Conservation (phyloP, 1,140 invertebrate genomes). For the Zaprionus taronus region DNA sequence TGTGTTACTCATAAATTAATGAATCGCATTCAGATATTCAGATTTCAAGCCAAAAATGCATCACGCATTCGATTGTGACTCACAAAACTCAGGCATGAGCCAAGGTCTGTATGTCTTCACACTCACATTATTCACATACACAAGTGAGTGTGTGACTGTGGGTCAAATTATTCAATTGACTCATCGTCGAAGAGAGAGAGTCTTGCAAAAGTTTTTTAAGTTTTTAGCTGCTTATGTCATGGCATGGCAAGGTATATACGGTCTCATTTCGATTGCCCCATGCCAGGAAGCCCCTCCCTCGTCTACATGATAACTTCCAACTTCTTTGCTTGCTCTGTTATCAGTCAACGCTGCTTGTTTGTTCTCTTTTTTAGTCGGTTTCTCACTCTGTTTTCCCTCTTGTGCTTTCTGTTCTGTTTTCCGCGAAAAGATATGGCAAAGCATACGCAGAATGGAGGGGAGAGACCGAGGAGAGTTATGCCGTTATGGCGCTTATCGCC, state of each 20-base stretch:
- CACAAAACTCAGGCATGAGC: slow-evolving; percentile 18
- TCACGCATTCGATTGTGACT: slow-evolving; percentile 36
- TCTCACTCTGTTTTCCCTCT: slow-evolving; percentile 16
- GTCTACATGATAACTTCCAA: neutral
- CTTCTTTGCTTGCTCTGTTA: slow-evolving; percentile 11
- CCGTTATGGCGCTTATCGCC: slow-evolving; percentile 53
- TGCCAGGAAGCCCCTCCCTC: neutral
- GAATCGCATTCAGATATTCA: slow-evolving; percentile 26
- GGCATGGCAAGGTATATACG: slow-evolving; percentile 8
- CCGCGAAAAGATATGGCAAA: slow-evolving; percentile 50
- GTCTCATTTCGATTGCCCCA: neutral
- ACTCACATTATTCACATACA: slow-evolving; percentile 5
- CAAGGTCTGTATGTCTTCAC: slow-evolving; percentile 18
- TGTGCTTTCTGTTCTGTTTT: slow-evolving; percentile 41
- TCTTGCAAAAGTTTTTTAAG: slow-evolving; percentile 38
- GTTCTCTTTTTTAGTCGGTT: slow-evolving; percentile 14
- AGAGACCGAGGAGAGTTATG: neutral
- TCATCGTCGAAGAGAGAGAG: slow-evolving; percentile 49
- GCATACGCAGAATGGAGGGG: neutral
- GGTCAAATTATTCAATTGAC: slow-evolving; percentile 59
- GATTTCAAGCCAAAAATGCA: slow-evolving; percentile 30
- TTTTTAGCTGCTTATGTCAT: slow-evolving; percentile 69
- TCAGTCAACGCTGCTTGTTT: slow-evolving; percentile 18
- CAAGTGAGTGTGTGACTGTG: slow-evolving; percentile 17
- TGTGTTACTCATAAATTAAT: slow-evolving; percentile 18